A percentile compares a stretch with the other conserved stretches of the same genome.
Conservation (phyloP, 2,797 vertebrate genomes). For the Onychomys leucogaster region DNA sequence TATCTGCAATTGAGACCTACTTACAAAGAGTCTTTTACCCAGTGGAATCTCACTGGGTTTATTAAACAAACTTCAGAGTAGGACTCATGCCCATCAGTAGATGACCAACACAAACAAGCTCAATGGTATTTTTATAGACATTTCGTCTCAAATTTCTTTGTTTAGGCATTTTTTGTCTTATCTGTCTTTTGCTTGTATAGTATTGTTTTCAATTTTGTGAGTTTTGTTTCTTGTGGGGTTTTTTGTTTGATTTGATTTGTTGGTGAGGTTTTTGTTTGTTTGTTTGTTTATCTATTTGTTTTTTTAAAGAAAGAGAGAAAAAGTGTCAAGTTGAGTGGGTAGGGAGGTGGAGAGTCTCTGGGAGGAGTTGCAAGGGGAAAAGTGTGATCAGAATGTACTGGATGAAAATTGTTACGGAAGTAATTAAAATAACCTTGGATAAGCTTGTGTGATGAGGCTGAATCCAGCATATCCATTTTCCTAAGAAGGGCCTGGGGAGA, state of each 20-base stretch:
- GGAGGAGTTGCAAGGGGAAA: background rate
- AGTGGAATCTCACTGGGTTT: background rate
- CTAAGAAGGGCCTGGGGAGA: background rate
- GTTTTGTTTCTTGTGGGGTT: background rate
- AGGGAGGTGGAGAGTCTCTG: background rate
- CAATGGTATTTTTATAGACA: background rate
- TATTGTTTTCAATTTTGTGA: background rate
- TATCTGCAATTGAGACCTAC: background rate
- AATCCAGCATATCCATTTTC: background rate
- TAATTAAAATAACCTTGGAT: constrained; percentile 25
- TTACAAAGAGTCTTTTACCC: background rate
- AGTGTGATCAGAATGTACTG: background rate
- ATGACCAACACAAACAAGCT: background rate
- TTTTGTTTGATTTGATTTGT: background rate
- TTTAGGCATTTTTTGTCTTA: background rate
- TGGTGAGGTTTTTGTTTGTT: background rate
- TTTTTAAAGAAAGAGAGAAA: background rate
- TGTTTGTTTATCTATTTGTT: background rate
- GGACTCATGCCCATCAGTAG: background rate
- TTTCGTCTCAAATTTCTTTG: background rate
- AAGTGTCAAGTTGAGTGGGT: background rate
- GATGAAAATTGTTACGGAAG: background rate
- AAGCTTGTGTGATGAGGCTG: background rate
- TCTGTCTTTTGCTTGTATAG: background rate
- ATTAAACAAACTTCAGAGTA: background rate